These are phyloP conservation scores for Corythornis madagascariensis DNA, from an alignment of 2,113 vertebrate species.

Conservation along the genomic window DNA sequence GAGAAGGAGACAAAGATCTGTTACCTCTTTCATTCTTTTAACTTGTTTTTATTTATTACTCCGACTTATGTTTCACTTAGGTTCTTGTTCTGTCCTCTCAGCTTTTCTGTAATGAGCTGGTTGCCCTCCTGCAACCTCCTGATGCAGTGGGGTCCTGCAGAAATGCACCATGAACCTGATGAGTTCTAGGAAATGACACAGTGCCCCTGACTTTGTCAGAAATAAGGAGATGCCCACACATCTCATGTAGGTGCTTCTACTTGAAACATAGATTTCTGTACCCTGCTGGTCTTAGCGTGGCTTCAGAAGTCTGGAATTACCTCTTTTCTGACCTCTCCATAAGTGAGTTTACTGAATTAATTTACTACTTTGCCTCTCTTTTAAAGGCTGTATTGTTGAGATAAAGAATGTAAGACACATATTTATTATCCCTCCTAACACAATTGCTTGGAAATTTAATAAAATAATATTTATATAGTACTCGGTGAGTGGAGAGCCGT, in stretches of 20 bases:
- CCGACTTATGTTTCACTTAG: not conserved
- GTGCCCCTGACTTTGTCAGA: not conserved
- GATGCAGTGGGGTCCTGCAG: not conserved
- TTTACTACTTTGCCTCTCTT: not conserved
- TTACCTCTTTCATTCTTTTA: not conserved
- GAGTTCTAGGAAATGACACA: not conserved
- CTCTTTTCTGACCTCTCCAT: rapidly evolving
- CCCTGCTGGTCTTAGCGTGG: not conserved
- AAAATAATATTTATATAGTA: constrained; percentile 34
- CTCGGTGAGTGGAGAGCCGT: not conserved
- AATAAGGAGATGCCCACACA: not conserved
- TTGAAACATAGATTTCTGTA: not conserved
- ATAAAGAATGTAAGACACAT: not conserved
- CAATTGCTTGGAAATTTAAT: constrained; percentile 40
- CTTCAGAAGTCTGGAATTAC: not conserved
- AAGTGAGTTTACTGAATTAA: not conserved
- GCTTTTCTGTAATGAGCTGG: not conserved
- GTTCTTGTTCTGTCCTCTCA: not conserved
- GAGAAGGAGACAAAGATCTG: not conserved
- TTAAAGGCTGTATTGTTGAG: not conserved
- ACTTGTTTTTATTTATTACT: not conserved
- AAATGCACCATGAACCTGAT: not conserved
- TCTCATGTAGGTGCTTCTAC: not conserved
- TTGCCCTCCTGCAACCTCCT: not conserved
- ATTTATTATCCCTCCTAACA: constrained; percentile 5